These are phyloP conservation scores for Drosophila helvetica DNA, from an alignment of 2,888 invertebrate species.

Conservation along the genomic window DNA sequence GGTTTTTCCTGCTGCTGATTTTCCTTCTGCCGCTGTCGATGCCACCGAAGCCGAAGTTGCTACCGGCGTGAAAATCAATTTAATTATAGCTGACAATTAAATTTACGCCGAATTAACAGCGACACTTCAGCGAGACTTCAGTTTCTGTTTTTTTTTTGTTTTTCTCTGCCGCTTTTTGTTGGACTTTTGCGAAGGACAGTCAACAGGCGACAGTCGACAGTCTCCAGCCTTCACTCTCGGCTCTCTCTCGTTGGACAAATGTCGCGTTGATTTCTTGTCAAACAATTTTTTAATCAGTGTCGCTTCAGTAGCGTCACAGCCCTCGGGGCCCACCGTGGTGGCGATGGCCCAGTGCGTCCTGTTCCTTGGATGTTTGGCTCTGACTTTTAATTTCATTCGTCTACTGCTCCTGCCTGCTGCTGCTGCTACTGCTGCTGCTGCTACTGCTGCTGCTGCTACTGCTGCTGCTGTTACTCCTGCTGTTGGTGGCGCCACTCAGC, in stretches of 20 bases:
- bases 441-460: constrained; percentile 13
- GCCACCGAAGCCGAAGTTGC: constrained; percentile 2
- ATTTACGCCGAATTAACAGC: constrained; percentile 76
- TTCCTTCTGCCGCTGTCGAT: background rate
- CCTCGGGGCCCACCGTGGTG: constrained; percentile 21
- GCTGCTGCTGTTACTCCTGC: constrained; percentile 29
- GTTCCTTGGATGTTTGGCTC: constrained; percentile 12
- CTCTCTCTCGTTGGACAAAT: constrained; percentile 57
- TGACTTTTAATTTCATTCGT: constrained; percentile 69
- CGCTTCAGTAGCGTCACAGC: constrained; percentile 69
- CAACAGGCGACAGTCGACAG: constrained; percentile 21
- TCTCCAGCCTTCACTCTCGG: constrained; percentile 6
- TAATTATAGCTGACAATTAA: constrained; percentile 79
- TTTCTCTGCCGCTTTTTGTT: constrained; percentile 2
- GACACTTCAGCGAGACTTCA: constrained; percentile 60
- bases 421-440: constrained; percentile 14
- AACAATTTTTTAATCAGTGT: constrained; percentile 80
- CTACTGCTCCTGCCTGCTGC: background rate
- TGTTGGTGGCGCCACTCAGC: constrained; percentile 48
- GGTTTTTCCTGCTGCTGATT: constrained; percentile 1
- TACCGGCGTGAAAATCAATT: constrained; percentile 73
- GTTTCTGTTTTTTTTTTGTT: constrained; percentile 14
- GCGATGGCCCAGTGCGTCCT: constrained; percentile 6
- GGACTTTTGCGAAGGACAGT: constrained; percentile 13
- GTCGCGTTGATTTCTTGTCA: constrained; percentile 78